phyloP scores from a whole-genome alignment of 2,888 invertebrate genomes.

The Limnephilus auricula region DNA sequence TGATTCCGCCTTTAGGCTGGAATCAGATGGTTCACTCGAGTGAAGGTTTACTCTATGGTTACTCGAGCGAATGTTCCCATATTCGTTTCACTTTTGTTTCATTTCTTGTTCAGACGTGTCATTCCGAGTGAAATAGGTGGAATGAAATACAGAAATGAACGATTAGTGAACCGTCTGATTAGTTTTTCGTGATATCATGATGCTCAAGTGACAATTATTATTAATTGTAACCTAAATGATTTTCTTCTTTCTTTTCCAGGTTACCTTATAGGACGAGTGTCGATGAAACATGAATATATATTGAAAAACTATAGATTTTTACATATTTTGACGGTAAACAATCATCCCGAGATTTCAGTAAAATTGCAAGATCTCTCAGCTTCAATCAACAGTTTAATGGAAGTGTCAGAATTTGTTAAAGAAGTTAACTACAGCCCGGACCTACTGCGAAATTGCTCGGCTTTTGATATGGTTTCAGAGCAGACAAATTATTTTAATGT shows the following conservation, averaged over 20 bases:
- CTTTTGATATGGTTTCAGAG: neutral
- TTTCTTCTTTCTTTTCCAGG: slow-evolving; percentile 54
- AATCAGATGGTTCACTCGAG: too few relatives aligned
- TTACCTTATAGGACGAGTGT: slow-evolving; percentile 59
- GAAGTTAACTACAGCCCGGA: slow-evolving; percentile 29
- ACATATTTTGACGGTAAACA: slow-evolving; percentile 37
- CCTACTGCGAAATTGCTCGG: neutral
- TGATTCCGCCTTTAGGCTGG: too few relatives aligned
- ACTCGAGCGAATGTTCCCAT: too few relatives aligned
- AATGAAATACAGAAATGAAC: too few relatives aligned
- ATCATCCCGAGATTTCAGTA: slow-evolving; percentile 52
- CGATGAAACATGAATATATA: slow-evolving; percentile 62
- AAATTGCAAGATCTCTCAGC: slow-evolving; percentile 42
- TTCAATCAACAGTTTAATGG: slow-evolving; percentile 50
- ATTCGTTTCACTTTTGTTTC: too few relatives aligned
- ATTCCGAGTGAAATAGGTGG: too few relatives aligned
- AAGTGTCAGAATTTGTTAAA: slow-evolving; percentile 56
- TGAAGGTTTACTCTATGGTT: too few relatives aligned
- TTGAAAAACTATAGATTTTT: slow-evolving; percentile 57
- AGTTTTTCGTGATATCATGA: too few relatives aligned
- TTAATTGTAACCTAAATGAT: neutral
- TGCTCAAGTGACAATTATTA: too few relatives aligned
- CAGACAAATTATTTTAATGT: slow-evolving; percentile 17
- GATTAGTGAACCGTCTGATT: too few relatives aligned
- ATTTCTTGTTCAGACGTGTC: too few relatives aligned